Evolutionary conservation across 1,140 invertebrate species (phyloP).

Genomic region (Agrypnia vestita): DNA sequence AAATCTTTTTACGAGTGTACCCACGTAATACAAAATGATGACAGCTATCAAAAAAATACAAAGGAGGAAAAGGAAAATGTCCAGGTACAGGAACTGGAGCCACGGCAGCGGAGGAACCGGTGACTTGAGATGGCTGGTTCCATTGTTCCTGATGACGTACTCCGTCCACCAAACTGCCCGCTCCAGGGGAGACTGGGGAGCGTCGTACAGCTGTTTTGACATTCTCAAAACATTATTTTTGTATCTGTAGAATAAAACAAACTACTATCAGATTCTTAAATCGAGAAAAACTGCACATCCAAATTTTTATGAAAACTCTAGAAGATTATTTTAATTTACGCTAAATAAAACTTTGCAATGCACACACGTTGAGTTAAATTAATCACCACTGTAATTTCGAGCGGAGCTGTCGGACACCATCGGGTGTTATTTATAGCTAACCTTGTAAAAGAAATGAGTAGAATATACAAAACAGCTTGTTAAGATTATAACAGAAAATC

Average conservation of each 20-base stretch:
- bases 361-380: too few species aligned
- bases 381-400: not conserved
- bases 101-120: not conserved
- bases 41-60: constrained; percentile 1
- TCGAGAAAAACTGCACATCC: too few species aligned
- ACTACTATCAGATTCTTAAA: too few species aligned
- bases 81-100: constrained; percentile 28
- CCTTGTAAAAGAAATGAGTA: too few species aligned
- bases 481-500: too few species aligned
- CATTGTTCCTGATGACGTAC: constrained; percentile 74
- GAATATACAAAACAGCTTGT: too few species aligned
- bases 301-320: not conserved
- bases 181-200: constrained; percentile 72
- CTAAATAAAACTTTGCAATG: too few species aligned
- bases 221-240: constrained; percentile 69
- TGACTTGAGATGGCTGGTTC: constrained; percentile 66
- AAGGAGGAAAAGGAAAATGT: constrained; percentile 19
- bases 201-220: constrained; percentile 70
- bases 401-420: too few species aligned
- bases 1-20: too few species aligned
- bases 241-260: constrained; percentile 65
- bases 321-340: too few species aligned
- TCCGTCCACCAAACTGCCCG: constrained; percentile 77
- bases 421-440: too few species aligned
- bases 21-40: constrained; percentile 4